phyloP scores from a whole-genome alignment of 2,797 vertebrate genomes.

The Fistularia commersonii region DNA sequence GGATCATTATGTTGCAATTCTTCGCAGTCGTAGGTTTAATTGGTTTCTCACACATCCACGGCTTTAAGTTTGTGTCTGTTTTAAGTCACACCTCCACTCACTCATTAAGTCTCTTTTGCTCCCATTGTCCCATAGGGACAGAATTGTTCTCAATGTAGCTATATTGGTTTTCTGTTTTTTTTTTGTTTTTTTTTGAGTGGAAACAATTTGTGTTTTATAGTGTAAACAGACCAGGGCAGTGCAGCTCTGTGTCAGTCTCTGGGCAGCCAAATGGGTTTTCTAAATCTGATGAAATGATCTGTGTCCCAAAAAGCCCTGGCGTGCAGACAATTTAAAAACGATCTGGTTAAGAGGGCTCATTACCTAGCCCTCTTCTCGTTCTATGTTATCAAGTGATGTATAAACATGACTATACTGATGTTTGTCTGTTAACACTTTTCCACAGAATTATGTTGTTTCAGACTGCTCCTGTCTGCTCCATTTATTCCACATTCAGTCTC shows the following conservation, averaged over 20 bases:
- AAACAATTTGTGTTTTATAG: conserved; percentile 62
- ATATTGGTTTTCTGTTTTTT: neutral
- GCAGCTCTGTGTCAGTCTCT: conserved; percentile 39
- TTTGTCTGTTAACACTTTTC: conserved; percentile 58
- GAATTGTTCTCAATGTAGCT: conserved; percentile 52
- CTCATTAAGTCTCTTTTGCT: conserved; percentile 45
- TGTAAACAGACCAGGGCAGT: conserved; percentile 34
- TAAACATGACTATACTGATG: conserved; percentile 44
- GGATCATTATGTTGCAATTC: conserved; percentile 67
- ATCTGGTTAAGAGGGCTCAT: conserved; percentile 52
- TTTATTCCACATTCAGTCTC: conserved; percentile 42
- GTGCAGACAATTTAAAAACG: conserved; percentile 56
- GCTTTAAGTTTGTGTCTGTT: conserved; percentile 21
- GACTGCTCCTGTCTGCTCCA: conserved; percentile 3
- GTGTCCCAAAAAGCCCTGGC: conserved; percentile 23
- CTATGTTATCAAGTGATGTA: conserved; percentile 40
- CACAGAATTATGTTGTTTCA: conserved; percentile 21
- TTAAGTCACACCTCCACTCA: conserved; percentile 59
- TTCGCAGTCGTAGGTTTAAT: conserved; percentile 47
- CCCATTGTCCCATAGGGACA: conserved; percentile 53
- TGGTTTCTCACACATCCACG: conserved; percentile 41
- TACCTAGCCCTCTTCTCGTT: conserved; percentile 41
- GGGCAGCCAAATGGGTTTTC: conserved; percentile 54
- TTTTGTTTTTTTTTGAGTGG: conserved; percentile 51
- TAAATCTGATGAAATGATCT: conserved; percentile 41